Base-by-base conservation (phyloP, 2,888 invertebrate species). In the Zele albiditarsus region DNA sequence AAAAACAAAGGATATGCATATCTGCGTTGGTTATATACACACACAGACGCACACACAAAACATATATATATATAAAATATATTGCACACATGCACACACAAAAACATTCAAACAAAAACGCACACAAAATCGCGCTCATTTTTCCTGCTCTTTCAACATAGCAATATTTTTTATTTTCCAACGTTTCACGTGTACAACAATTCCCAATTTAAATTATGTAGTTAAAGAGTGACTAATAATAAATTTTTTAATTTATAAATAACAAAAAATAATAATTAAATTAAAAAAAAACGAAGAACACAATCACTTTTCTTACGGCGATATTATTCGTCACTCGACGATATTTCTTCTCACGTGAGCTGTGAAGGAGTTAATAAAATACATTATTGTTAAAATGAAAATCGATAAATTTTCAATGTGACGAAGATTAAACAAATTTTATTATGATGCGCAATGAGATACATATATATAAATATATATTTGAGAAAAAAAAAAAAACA, bases 261-360 rank as follows among this genome's bases (percentile, higher is more conserved):
- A 28, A 62, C 28, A 31, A 27, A 12, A 27, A 31, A 28, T 62
- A 62, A n/a, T 28, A 16, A 62, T 62, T 6, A 62, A 62, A n/a
- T n/a, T 27, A 28, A 25, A 62, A 27, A 28, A 10, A 27, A 62
- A 62, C 28, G 31, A 62, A 62, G 25, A 31, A 53, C 53, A 20
- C 20, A 20, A 53, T 20, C 53, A 53, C 31, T 28, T 62, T 62
- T 62, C 62, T 62, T 62, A 62, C 62, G 28, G n/a, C 62, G n/a
- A 62, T 62, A 31, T 31, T 4, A 28, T 4, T 62, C 62, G 62
- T 62, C 62, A 62, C 62, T 62, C 28, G 62, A 62, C 62, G 62
- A 62, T 62, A 27, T 62, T 31, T 62, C 62, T 31, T 62, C 62
- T 62, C 27, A 31, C 14, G 16, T 16, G 16, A 16, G n/a, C 28